phyloP scores from a whole-genome alignment of 2,888 invertebrate genomes.

The Drosophila planitibia region DNA sequence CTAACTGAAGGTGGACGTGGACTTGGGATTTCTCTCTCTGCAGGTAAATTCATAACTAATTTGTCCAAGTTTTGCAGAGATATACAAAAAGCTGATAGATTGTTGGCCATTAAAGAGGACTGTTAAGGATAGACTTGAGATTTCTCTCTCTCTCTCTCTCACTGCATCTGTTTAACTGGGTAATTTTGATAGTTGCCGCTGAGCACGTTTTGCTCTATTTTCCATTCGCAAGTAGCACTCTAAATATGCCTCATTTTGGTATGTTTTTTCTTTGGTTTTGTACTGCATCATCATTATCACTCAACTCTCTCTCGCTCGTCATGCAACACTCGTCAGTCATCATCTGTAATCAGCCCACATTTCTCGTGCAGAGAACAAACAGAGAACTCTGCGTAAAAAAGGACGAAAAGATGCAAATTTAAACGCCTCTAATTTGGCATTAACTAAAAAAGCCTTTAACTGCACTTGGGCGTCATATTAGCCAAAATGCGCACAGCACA shows the following conservation, averaged over 20 bases:
- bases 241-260: conserved; percentile 13
- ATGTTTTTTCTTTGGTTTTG: not conserved
- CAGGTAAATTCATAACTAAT: not conserved
- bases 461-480: conserved; percentile 56
- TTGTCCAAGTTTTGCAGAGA: not conserved
- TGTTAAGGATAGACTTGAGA: not conserved
- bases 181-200: conserved; percentile 4
- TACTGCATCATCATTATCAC: not conserved
- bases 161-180: not conserved
- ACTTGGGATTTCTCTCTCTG: not conserved
- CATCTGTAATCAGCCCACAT: conserved; percentile 31
- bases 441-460: conserved; percentile 56
- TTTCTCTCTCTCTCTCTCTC: not conserved
- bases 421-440: conserved; percentile 76
- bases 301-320: not conserved
- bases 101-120: not conserved
- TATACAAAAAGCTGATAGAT: no score
- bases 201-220: conserved; percentile 27
- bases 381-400: conserved; percentile 71
- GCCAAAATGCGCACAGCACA: conserved; percentile 51
- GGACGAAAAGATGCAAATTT: conserved; percentile 42
- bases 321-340: conserved; percentile 8
- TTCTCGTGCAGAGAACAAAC: conserved; percentile 39
- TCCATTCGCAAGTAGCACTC: conserved; percentile 18
- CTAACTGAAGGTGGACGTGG: not conserved